A percentile compares a stretch with the other conserved stretches of the same genome.
Conservation (phyloP, 2,888 invertebrate genomes). For the Acleris holmiana region DNA sequence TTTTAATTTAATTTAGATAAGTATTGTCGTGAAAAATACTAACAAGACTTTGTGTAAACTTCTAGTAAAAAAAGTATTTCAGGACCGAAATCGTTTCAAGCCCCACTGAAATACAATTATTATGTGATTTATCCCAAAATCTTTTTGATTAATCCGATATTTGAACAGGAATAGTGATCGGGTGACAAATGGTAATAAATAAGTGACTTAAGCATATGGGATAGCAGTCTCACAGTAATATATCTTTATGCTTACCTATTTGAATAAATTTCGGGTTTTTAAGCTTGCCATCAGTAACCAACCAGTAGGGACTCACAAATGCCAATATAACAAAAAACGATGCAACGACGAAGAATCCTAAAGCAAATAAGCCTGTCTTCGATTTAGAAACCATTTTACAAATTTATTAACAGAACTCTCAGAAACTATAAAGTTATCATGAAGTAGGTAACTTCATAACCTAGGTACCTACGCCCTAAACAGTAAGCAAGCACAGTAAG, state of each 20-base stretch:
- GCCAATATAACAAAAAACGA: slow-evolving; percentile 90
- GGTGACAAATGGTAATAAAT: too few species aligned
- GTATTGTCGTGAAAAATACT: too few species aligned
- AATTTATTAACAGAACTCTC: not conserved
- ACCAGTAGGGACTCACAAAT: slow-evolving; percentile 95
- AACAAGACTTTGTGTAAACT: too few species aligned
- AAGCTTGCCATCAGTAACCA: slow-evolving; percentile 91
- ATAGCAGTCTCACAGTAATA: not conserved
- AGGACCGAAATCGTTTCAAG: too few species aligned
- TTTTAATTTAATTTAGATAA: slow-evolving; percentile 1
- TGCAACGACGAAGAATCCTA: slow-evolving; percentile 86
- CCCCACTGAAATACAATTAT: too few species aligned
- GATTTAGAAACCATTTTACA: slow-evolving; percentile 84
- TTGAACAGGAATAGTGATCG: too few species aligned
- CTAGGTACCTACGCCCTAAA: slow-evolving; percentile 33
- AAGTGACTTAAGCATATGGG: too few species aligned
- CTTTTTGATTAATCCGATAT: too few species aligned
- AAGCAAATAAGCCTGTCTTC: slow-evolving; percentile 86
- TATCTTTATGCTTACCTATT: slow-evolving; percentile 85
- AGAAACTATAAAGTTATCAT: not conserved
- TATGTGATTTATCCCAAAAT: too few species aligned
- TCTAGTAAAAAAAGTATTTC: too few species aligned
- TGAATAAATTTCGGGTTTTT: slow-evolving; percentile 90
- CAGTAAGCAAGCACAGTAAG: too few species aligned
- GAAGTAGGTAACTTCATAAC: slow-evolving; percentile 1